Base-by-base conservation (phyloP, 2,113 vertebrate species). In the Sturnira hondurensis region DNA sequence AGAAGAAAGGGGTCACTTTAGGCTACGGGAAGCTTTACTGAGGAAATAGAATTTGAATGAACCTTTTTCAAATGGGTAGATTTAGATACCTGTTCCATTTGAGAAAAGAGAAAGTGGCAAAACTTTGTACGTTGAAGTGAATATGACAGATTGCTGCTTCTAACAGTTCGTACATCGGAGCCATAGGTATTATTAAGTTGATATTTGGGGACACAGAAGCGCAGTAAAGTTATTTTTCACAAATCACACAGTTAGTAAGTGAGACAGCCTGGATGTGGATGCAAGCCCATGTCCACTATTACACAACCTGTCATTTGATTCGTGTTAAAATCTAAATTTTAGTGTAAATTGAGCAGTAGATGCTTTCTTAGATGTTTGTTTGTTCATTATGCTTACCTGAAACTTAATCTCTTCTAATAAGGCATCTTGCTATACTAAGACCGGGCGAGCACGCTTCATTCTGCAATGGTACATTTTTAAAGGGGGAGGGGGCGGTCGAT, bases 41-140 rank as follows among this genome's bases (percentile, higher is more conserved):
- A 89, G n/a, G 73, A 89, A 94, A 83, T 93, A 5, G 45, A 87
- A 96, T 95, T 86, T 93, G 90, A 89, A 70, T 74, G 28, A 93
- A 87, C 43, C 76, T 87, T 93, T 88, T 92, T 71, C 9, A 52
- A 95, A 84, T 84, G 61, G 36, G 16, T 91, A 63, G n/a, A 90
- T 77, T 93, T 89, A 31, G 45, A 86, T 47, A 87, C 50, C 50
- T 16, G 4, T 52, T 52, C 50, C 50, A 52, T 52, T 52, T 52
- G 50, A 91, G 19, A 74, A 36, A 68, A 85, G 61, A 90, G 56
- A 93, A 94, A 82, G 74, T 45, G 16, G 17, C 43, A 89, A 88
- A 87, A 45, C 33, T 81, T 70, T 83, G 31, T 50, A 78, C 95
- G 12, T 74, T 96, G 17, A 84, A 88, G 26, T 93, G 81, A 86